Percentiles rank a stretch among this genome's conserved stretches.
Evolutionary conservation across 2,888 invertebrate genomes (phyloP).

Genomic region (Orchesella flavescens): DNA sequence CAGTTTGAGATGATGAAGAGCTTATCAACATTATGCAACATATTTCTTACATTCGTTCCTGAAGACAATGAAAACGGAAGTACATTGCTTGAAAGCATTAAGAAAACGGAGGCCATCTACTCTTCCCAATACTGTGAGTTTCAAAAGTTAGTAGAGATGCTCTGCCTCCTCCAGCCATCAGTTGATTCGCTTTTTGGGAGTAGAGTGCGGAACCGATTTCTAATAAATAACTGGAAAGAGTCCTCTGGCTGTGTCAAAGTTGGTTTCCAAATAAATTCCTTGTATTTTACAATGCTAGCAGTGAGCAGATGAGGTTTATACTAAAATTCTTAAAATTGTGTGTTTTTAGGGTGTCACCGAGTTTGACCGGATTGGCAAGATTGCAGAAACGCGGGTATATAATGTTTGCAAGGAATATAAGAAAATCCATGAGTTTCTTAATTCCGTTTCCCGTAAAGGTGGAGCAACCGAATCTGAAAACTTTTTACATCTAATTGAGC

Average conservation of each 20-base stretch:
- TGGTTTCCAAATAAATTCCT: too few species aligned
- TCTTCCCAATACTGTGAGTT: conserved; percentile 25
- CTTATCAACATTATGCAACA: conserved; percentile 35
- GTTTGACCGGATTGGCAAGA: conserved; percentile 73
- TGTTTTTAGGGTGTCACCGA: conserved; percentile 12
- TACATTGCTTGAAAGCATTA: conserved; percentile 19
- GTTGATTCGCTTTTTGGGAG: conserved; percentile 41
- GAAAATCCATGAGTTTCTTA: not conserved
- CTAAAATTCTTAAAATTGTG: not conserved
- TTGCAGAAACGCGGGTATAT: conserved; percentile 77
- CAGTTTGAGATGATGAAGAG: conserved; percentile 63
- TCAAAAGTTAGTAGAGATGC: conserved; percentile 3
- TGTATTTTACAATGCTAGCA: too few species aligned
- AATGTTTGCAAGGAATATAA: conserved; percentile 74
- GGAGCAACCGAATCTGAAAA: not conserved
- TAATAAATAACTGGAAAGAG: conserved; percentile 61
- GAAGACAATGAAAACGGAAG: conserved; percentile 20
- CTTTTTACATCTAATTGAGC: conserved; percentile 12
- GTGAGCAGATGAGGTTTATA: too few species aligned
- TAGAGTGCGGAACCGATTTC: conserved; percentile 51
- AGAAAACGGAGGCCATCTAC: conserved; percentile 8
- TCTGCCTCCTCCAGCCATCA: conserved; percentile 33
- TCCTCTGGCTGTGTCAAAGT: conserved; percentile 31
- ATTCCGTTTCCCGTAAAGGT: not conserved
- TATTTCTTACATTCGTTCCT: conserved; percentile 42